Base-by-base conservation (phyloP, 2,888 invertebrate species). In the Yponomeuta sedellus region DNA sequence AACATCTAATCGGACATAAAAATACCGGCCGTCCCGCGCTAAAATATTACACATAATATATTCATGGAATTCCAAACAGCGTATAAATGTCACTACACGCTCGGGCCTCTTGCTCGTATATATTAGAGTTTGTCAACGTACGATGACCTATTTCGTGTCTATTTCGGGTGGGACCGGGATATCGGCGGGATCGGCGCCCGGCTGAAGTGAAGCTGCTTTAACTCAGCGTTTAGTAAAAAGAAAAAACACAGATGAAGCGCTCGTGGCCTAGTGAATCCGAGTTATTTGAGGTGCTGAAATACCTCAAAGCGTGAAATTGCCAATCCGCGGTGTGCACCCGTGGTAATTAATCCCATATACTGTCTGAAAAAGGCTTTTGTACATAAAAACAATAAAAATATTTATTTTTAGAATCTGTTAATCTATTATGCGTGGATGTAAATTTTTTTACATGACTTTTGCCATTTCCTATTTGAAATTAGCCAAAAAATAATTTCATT, bases 121-220 rank as follows among this genome's bases (percentile, higher is more conserved):
- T 44, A 52, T 52, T 52, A 52, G 16, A 52, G 44, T 52, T 71
- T 69, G 70, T 69, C 79, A 76, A 72, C 81, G 84, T 80, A 75
- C 83, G 80, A 81, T 79, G 84, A 83, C 84, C 84, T 78, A 83
- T 83, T 81, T 83, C 74, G 73, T 68, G 70, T 82, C 84, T 84
- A 84, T 84, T 84, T 83, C 69, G 67, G 81, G 73, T 68, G 56
- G 67, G 69, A 71, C 56, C 52, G 39, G 16, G 66, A 71, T 71
- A 71, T 73, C 73, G 75, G 74, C 71, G 72, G n/a, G 77, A 76
- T 74, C 72, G 75, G 72, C 75, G 73, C 22, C 12, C 10, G 75
- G 75, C 74, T 73, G 74, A 72, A 69, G 69, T 69, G 70, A 67
- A 70, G 70, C 74, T 73, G 71, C 74, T 73, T 73, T 70, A 73